Conservation (phyloP, 2,797 vertebrate genomes). For the Chelonia mydas region DNA sequence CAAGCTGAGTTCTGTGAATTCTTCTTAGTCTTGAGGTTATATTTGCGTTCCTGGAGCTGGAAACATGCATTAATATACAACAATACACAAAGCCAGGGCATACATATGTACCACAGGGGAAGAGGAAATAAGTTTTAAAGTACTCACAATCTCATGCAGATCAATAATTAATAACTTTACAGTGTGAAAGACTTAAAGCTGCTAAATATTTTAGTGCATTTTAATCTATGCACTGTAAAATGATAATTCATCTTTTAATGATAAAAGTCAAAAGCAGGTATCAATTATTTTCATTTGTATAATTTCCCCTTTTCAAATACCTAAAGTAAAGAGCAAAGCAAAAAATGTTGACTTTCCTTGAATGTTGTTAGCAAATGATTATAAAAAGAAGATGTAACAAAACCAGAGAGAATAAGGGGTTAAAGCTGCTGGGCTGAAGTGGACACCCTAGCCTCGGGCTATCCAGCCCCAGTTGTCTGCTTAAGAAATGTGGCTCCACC, state of each 20-base stretch:
- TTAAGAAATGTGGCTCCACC: constrained; percentile 18
- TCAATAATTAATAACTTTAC: constrained; percentile 6
- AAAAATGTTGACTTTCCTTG: not conserved
- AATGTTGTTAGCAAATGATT: not conserved
- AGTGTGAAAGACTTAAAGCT: not conserved
- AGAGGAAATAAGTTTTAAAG: not conserved
- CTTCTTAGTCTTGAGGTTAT: not conserved
- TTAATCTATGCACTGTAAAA: constrained; percentile 11
- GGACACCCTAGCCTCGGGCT: constrained; percentile 46
- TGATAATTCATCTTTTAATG: not conserved
- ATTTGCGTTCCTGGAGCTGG: not conserved
- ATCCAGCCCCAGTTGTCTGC: not conserved
- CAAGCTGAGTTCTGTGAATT: not conserved
- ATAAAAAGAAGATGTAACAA: not conserved
- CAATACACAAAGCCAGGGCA: not conserved
- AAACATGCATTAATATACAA: not conserved
- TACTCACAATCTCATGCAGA: not conserved
- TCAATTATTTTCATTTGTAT: not conserved
- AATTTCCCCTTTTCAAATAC: not conserved
- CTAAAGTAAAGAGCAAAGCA: not conserved
- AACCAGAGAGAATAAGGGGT: not conserved
- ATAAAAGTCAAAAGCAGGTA: not conserved
- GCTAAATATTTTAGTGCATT: not conserved
- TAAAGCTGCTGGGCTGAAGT: not conserved
- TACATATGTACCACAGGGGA: not conserved